Evolutionary conservation across 2,113 vertebrate species (phyloP), one percentile per base, ranked within the genome.

Genomic region (Podarcis muralis): DNA sequence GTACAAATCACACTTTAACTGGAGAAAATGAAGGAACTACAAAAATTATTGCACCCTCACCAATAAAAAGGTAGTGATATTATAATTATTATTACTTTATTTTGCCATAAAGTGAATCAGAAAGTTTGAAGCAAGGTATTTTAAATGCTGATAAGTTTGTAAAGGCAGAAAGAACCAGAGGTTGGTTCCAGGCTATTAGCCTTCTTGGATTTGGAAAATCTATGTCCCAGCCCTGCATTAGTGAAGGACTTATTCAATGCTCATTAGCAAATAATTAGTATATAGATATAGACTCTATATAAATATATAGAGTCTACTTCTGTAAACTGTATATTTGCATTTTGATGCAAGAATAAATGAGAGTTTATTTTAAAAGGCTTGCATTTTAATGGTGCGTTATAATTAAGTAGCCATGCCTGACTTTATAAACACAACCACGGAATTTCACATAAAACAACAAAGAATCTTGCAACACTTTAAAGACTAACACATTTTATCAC

Each of bases 1-100:
- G 92, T 90, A 89, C 94, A 86, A 97, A 88, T 72, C 96, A 94
- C 84, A 75, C 71, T 85, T 97, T 96, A 92, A 96, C 94, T 90
- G 95, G 92, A n/a, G 96, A 97, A 93, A 97, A 95, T 86, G 97
- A 98, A 96, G 96, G 94, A 93, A 96, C 95, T 80, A 95, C 96
- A 71, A 98, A 96, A 95, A 96, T 97, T 81, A 96, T 97, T 68
- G 96, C 96, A 81, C 97, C 97, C 82, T 97, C 97, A 6, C 96
- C 97, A 80, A 89, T 98, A 72, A 98, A 98, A 97, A 97, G 97
- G 98, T 98, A 93, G 1, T 90, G 92, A 18, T 32, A 59, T 27
- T 78, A 81, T 65, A n/a, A 74, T 1, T 27, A 1, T 0, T 5
- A 89, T 18, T 66, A 87, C n/a, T 43, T 4, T 1, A 84, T 81